These are phyloP conservation scores for Pogonomyrmex barbatus DNA, from an alignment of 1,140 invertebrate species.

Conservation along the genomic window DNA sequence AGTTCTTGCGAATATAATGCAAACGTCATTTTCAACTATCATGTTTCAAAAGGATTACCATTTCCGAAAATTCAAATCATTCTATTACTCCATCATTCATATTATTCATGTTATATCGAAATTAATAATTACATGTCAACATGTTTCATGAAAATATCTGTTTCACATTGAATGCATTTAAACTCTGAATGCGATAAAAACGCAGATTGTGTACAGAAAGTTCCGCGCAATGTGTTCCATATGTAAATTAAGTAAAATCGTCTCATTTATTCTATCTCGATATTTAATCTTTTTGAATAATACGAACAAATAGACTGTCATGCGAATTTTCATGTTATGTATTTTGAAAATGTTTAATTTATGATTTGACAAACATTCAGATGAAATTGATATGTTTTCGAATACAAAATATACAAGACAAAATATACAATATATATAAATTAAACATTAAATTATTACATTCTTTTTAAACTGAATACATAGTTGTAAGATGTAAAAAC, in stretches of 20 bases:
- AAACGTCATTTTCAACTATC: neutral
- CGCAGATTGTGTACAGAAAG: neutral
- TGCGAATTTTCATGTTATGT: neutral
- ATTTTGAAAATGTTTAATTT: conserved; percentile 25
- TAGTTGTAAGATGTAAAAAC: neutral
- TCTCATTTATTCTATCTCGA: conserved; percentile 25
- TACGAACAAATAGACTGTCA: conserved; percentile 20
- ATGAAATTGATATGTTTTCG: neutral
- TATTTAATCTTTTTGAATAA: conserved; percentile 30
- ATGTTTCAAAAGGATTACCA: neutral
- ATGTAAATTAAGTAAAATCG: conserved; percentile 17
- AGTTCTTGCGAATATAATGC: neutral
- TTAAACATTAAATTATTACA: neutral
- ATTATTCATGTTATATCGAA: neutral
- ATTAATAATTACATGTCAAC: conserved; percentile 8
- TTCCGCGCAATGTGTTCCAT: neutral
- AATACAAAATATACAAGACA: neutral
- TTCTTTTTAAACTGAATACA: neutral
- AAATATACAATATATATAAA: neutral
- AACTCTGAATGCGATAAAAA: conserved; percentile 6
- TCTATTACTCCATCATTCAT: neutral
- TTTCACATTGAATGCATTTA: neutral
- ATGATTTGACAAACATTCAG: neutral
- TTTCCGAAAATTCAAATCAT: conserved; percentile 9
- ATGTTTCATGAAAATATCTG: neutral